A percentile compares a stretch with the other conserved stretches of the same genome.
Evolutionary conservation across 2,113 vertebrate genomes (phyloP).

Genomic region (human): GRCh38 chr3:180702501-180703000

Average conservation of each 20-base stretch:
- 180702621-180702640: background rate
- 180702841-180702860: background rate
- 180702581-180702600: background rate
- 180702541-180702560: background rate
- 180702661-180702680: background rate
- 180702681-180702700: background rate
- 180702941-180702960: too few species aligned
- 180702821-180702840: background rate
- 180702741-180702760: slow-evolving; percentile 1
- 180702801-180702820: background rate
- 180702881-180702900: too few species aligned
- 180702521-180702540: background rate
- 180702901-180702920: too few species aligned
- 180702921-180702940: too few species aligned
- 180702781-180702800: slow-evolving; percentile 7
- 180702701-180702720: background rate
- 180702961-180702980: too few species aligned
- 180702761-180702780: background rate
- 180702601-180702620: background rate
- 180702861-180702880: too few species aligned
- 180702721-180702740: background rate
- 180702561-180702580: background rate
- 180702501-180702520: background rate
- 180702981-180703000: too few species aligned
- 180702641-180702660: background rate